These are phyloP conservation scores for Lycia hirtaria DNA, from an alignment of 2,888 invertebrate species.

Conservation along the genomic window DNA sequence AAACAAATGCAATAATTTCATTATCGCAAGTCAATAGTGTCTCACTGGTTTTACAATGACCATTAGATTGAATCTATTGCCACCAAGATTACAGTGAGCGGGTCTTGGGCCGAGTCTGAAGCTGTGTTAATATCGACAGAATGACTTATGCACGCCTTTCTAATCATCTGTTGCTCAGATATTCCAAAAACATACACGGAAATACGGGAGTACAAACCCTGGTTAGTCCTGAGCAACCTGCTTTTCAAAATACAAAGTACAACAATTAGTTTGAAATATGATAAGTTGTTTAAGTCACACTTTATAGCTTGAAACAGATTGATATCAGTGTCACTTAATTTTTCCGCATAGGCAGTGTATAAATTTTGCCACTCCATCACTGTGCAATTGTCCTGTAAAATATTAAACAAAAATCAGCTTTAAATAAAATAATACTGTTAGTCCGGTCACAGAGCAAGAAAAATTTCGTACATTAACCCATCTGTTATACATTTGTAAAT, in stretches of 20 bases:
- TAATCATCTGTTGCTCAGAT: constrained; percentile 66
- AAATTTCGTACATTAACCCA: too few relatives aligned
- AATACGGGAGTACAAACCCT: constrained; percentile 45
- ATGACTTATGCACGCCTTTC: constrained; percentile 70
- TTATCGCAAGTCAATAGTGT: constrained; percentile 51
- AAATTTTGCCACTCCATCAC: constrained; percentile 57
- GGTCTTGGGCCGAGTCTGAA: constrained; percentile 64
- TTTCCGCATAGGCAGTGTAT: constrained; percentile 46
- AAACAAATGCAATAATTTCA: constrained; percentile 55
- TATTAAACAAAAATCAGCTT: not conserved
- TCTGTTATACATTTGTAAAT: too few relatives aligned
- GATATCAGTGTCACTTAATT: constrained; percentile 39
- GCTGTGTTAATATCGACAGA: constrained; percentile 52
- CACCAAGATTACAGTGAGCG: constrained; percentile 74
- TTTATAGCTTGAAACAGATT: constrained; percentile 40
- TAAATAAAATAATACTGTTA: not conserved
- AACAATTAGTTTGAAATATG: constrained; percentile 51
- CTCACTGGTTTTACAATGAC: constrained; percentile 71
- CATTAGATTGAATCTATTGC: constrained; percentile 58
- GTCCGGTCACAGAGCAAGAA: too few relatives aligned
- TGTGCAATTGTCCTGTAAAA: constrained; percentile 53
- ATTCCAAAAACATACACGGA: not conserved
- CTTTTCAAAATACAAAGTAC: constrained; percentile 52
- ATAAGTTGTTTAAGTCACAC: constrained; percentile 24
- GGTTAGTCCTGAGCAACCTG: constrained; percentile 40